Evolutionary conservation across 2,888 invertebrate species (phyloP).

Genomic region (Drosophila mercatorum): DNA sequence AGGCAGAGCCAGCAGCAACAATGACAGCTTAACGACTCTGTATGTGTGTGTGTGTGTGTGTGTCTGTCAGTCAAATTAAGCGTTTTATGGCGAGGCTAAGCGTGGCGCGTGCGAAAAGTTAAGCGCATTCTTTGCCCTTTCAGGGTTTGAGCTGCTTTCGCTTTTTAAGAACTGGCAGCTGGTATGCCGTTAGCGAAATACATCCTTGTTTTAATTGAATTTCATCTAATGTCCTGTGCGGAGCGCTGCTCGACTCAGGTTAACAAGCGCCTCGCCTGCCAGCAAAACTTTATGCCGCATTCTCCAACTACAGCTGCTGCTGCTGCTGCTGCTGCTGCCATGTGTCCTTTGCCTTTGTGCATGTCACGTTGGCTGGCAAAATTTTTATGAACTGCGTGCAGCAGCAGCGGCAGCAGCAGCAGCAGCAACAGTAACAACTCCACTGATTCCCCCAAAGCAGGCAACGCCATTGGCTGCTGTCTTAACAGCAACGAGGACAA

Average conservation of each 20-base stretch:
- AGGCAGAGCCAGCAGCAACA: constrained; percentile 17
- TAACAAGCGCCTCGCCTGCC: constrained; percentile 57
- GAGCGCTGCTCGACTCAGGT: constrained; percentile 53
- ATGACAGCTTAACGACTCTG: constrained; percentile 29
- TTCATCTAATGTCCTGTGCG: constrained; percentile 69
- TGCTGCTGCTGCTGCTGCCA: constrained; percentile 37
- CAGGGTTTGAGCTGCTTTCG: not conserved
- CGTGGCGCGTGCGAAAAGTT: constrained; percentile 48
- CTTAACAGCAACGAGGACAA: constrained; percentile 47
- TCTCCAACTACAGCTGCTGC: constrained; percentile 36
- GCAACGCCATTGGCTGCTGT: constrained; percentile 43
- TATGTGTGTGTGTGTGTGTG: constrained; percentile 1
- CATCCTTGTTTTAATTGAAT: constrained; percentile 77
- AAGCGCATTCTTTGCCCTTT: constrained; percentile 45
- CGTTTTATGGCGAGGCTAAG: constrained; percentile 58
- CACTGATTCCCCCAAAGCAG: constrained; percentile 41
- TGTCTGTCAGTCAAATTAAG: constrained; percentile 65
- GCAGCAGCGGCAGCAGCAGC: constrained; percentile 11
- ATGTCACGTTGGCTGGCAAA: constrained; percentile 76
- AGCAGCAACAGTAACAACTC: constrained; percentile 46
- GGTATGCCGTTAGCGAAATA: constrained; percentile 62
- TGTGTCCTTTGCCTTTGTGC: constrained; percentile 75
- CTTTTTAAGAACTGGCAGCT: constrained; percentile 37
- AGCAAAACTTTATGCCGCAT: constrained; percentile 68
- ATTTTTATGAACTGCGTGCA: constrained; percentile 78